Evolutionary conservation across 2,113 vertebrate species (phyloP).

Genomic region (Centropus unirufus): DNA sequence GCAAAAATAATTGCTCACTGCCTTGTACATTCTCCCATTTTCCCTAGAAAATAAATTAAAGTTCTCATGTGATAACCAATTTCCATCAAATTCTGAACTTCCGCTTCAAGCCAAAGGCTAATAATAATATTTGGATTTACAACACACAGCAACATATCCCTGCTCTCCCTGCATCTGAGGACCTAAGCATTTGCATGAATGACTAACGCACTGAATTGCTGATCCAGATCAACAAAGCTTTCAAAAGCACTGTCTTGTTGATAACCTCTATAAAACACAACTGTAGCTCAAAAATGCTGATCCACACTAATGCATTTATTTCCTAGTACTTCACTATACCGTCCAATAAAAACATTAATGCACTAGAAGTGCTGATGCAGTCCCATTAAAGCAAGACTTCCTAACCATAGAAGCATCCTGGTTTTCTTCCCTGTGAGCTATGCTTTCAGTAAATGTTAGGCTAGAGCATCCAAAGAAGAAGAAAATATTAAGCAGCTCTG

Average conservation of each 20-base stretch:
- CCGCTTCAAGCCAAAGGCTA: slow-evolving; percentile 8
- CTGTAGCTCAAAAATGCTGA: slow-evolving; percentile 44
- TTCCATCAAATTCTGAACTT: slow-evolving; percentile 14
- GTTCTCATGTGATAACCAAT: slow-evolving; percentile 18
- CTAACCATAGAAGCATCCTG: not conserved
- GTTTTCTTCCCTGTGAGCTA: not conserved
- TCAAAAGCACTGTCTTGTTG: slow-evolving; percentile 27
- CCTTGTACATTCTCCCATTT: not conserved
- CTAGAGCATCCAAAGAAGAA: not conserved
- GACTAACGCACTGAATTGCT: slow-evolving; percentile 41
- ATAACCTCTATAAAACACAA: slow-evolving; percentile 50
- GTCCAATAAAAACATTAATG: slow-evolving; percentile 63
- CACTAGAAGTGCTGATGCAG: slow-evolving; percentile 50
- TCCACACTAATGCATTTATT: slow-evolving; percentile 28
- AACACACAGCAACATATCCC: not conserved
- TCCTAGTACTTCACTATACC: slow-evolving; percentile 15
- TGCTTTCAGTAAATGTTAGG: not conserved
- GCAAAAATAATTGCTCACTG: slow-evolving; percentile 10
- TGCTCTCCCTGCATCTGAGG: not conserved
- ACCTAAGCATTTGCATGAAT: slow-evolving; percentile 19
- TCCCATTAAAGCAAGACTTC: slow-evolving; percentile 13
- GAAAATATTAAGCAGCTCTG: not conserved
- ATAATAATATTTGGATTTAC: not conserved
- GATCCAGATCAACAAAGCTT: slow-evolving; percentile 57
- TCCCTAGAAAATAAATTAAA: not conserved